phyloP scores from a whole-genome alignment of 92 coral and sea anemone genomes.

The Pocillopora meandrina region DNA sequence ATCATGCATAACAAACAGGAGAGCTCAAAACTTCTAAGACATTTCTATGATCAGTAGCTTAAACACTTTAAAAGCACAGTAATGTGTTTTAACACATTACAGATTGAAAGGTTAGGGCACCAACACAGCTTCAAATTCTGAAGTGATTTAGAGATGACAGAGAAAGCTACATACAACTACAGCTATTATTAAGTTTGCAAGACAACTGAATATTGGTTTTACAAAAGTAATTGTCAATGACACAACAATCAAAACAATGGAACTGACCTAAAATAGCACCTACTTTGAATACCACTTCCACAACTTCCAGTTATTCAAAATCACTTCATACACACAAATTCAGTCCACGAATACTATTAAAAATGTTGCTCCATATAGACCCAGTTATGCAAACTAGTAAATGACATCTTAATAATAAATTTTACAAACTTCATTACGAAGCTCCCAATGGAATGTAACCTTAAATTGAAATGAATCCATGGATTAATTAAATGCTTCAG shows the following conservation, averaged over 20 bases:
- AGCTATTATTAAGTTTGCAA: not conserved
- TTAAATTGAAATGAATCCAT: not conserved
- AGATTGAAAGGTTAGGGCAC: not conserved
- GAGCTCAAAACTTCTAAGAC: not conserved
- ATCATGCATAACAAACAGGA: not conserved
- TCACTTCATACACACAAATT: not conserved
- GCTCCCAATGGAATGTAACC: slow-evolving; percentile 27
- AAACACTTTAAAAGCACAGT: not conserved
- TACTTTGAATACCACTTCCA: slow-evolving; percentile 1
- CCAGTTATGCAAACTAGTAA: not conserved
- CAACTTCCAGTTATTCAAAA: not conserved
- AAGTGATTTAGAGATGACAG: not conserved
- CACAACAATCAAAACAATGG: slow-evolving; percentile 13
- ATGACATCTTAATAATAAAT: slow-evolving; percentile 10
- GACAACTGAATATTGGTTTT: not conserved
- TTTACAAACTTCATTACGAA: slow-evolving; percentile 32
- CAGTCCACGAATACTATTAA: too few species aligned
- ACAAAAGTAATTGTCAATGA: not conserved
- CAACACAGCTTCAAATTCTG: not conserved
- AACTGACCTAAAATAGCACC: slow-evolving; percentile 30
- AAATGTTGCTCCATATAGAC: not conserved
- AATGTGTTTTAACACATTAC: not conserved
- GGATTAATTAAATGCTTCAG: slow-evolving; percentile 23
- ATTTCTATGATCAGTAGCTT: not conserved
- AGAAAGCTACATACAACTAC: not conserved